These are phyloP conservation scores for Colossoma macropomum DNA, from an alignment of 2,113 vertebrate species.

Conservation along the genomic window DNA sequence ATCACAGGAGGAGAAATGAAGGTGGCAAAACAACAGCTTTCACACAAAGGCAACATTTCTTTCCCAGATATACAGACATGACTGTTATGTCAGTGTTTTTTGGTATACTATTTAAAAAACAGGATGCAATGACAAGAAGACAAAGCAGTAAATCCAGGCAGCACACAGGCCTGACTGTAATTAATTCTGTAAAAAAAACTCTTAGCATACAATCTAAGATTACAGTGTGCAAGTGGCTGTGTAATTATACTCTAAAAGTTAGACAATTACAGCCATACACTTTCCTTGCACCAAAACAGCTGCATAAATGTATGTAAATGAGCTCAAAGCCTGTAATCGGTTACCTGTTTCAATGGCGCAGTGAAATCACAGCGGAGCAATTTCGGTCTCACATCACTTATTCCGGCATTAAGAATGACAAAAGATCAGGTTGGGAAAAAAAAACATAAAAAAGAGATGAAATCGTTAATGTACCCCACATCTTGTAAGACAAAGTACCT, in stretches of 20 bases:
- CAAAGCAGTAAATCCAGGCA: slow-evolving; percentile 40
- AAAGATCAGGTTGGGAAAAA: slow-evolving; percentile 49
- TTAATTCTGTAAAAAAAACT: slow-evolving; percentile 62
- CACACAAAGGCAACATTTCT: slow-evolving; percentile 34
- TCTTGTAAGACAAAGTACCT: slow-evolving; percentile 52
- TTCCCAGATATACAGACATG: slow-evolving; percentile 24
- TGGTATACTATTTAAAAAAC: slow-evolving; percentile 24
- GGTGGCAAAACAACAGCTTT: slow-evolving; percentile 33
- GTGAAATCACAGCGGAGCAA: slow-evolving; percentile 63
- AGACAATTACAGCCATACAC: slow-evolving; percentile 68
- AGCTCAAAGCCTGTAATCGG: slow-evolving; percentile 66
- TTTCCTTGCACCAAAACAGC: slow-evolving; percentile 68
- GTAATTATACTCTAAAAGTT: slow-evolving; percentile 77
- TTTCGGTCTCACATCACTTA: slow-evolving; percentile 67
- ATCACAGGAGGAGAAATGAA: slow-evolving; percentile 50
- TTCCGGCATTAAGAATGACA: slow-evolving; percentile 63
- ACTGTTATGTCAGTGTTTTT: slow-evolving; percentile 9
- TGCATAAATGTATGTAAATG: slow-evolving; percentile 78
- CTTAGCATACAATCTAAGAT: slow-evolving; percentile 65
- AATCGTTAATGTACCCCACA: slow-evolving; percentile 53
- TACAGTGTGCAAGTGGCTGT: slow-evolving; percentile 70
- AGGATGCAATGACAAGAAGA: slow-evolving; percentile 40
- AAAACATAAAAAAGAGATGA: slow-evolving; percentile 39
- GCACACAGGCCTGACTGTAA: slow-evolving; percentile 50
- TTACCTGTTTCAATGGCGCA: slow-evolving; percentile 70